Base-by-base conservation (phyloP, 1,140 invertebrate species). In the Camponotus pennsylvanicus region DNA sequence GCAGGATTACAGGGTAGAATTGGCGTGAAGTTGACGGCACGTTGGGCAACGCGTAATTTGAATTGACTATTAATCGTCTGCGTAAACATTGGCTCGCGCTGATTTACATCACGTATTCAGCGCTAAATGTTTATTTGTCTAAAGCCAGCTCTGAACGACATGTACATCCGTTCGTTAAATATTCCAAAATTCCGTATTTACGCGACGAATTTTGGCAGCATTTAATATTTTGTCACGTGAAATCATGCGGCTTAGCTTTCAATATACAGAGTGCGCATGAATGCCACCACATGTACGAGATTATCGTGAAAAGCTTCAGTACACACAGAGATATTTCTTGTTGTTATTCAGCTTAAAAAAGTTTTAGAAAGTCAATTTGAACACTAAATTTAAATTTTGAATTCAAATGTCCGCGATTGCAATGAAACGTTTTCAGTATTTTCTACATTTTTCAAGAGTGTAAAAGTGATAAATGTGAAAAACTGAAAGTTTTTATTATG, bases 11-110 rank as follows among this genome's bases (percentile, higher is more conserved):
- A 83, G 55, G 42, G 42, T 75, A 75, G 69, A 75, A 83, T 75
- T 83, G 79, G 69, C 69, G 55, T 63, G 79, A 34, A 75, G 69
- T 45, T 83, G 79, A 83, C 69, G 69, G 69, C 69, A 73, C 69
- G 69, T 73, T 83, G 69, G 69, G 55, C 55, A 83, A 83, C 69
- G 55, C 61, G 79, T 83, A 83, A 83, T 83, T 75, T 83, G 79
- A 83, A 83, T 83, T 83, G 79, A 83, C 79, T 83, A 83, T 83
- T 83, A 83, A 83, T 83, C 69, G 79, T 63, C 79, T 70, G 69
- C 69, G 79, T 83, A 73, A 83, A 83, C 79, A 83, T 83, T 75
- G 55, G 79, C 79, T 64, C 27, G 69, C 69, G 32, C 79, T 73
- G 67, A 82, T 82, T 82, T 59, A 73, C 67, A 61, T 73, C 67